Evolutionary conservation across 2,888 invertebrate genomes (phyloP).

Genomic region (Pyrrhosoma nymphula): DNA sequence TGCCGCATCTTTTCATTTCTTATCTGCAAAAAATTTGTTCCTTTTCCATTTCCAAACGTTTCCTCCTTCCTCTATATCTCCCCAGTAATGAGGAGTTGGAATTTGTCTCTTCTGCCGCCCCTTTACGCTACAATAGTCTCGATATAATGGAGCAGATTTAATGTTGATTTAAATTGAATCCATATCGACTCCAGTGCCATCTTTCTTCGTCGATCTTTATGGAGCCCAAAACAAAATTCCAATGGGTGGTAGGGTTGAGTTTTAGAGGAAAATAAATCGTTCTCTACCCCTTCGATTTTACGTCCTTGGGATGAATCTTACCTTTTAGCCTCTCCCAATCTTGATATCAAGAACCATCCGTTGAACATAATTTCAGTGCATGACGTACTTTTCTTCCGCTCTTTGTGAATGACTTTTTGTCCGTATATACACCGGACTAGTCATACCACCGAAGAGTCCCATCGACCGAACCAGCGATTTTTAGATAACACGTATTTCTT

Average conservation of each 20-base stretch:
- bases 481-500: too few species aligned
- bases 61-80: neutral
- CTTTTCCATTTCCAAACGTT: neutral
- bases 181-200: neutral
- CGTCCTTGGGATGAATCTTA: neutral
- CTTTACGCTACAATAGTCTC: neutral
- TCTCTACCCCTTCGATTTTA: neutral
- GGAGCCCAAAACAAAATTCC: neutral
- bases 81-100: neutral
- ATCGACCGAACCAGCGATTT: too few species aligned
- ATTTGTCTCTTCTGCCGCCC: neutral
- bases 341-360: too few species aligned
- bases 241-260: neutral
- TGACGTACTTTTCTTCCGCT: too few species aligned
- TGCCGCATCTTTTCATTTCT: neutral
- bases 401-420: too few species aligned
- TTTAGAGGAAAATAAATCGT: neutral
- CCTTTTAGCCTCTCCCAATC: neutral
- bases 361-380: too few species aligned
- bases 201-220: neutral
- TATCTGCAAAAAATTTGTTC: neutral
- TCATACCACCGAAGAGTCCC: too few species aligned
- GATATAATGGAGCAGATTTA: neutral
- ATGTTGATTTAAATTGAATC: neutral
- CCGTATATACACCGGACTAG: neutral